These are phyloP conservation scores for Brachionus calyciflorus DNA, from an alignment of 1,140 invertebrate species.

Conservation along the genomic window DNA sequence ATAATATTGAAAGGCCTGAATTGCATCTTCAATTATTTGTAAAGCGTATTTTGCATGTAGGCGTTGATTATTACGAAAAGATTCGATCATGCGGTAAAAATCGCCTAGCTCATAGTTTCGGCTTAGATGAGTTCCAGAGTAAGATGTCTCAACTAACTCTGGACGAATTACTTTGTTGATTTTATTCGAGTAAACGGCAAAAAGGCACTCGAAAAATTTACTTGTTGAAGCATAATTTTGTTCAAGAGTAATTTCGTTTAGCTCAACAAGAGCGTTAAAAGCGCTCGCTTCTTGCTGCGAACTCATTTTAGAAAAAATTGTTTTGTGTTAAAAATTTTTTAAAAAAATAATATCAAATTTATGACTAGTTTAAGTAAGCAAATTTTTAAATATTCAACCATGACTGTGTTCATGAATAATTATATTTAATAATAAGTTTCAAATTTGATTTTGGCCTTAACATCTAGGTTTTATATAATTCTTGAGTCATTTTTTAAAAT, in stretches of 20 bases:
- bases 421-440: no score
- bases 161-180: not conserved
- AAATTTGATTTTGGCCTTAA: no score
- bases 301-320: not conserved
- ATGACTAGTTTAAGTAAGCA: no score
- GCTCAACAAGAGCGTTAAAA: not conserved
- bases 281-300: not conserved
- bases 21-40: slow-evolving; percentile 20
- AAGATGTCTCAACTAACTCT: not conserved
- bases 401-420: no score
- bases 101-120: not conserved
- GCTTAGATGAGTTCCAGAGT: not conserved
- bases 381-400: no score
- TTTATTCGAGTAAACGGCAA: not conserved
- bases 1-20: not conserved
- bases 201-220: not conserved
- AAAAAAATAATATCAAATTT: no score
- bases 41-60: not conserved
- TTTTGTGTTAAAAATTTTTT: no score
- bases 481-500: no score
- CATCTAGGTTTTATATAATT: no score
- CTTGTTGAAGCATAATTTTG: not conserved
- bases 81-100: not conserved
- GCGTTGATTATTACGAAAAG: not conserved
- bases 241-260: not conserved